Conservation (phyloP, 2,113 vertebrate genomes). For the Erinaceus europaeus region DNA sequence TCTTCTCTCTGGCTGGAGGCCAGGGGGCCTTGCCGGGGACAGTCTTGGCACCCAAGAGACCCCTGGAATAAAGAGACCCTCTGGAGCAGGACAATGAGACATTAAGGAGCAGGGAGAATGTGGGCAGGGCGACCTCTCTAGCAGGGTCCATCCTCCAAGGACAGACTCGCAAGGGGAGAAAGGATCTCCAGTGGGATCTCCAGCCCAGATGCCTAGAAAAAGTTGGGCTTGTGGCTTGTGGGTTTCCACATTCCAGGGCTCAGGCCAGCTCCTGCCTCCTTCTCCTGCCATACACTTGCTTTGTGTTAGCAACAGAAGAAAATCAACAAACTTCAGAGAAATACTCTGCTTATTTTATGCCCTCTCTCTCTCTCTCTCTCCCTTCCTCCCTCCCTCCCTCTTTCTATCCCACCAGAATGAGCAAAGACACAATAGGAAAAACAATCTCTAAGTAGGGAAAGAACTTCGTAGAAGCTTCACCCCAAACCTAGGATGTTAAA, state of each 20-base stretch:
- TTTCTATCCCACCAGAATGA: not conserved
- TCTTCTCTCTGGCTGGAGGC: not conserved
- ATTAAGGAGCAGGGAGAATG: slow-evolving; percentile 7
- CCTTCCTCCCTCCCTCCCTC: not conserved
- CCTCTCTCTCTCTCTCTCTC: not conserved
- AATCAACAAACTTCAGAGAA: slow-evolving; percentile 17
- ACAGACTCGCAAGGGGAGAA: slow-evolving; percentile 2
- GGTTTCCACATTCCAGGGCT: not conserved
- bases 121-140: not conserved
- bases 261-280: not conserved
- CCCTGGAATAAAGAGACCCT: not conserved
- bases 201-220: slow-evolving; percentile 35
- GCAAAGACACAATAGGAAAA: slow-evolving; percentile 11
- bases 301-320: slow-evolving; percentile 47
- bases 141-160: not conserved
- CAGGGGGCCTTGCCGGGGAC: not conserved
- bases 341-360: slow-evolving; percentile 23
- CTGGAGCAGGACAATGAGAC: not conserved
- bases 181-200: slow-evolving; percentile 27
- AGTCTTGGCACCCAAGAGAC: not conserved
- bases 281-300: slow-evolving; percentile 47
- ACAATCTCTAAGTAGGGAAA: not conserved
- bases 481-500: not conserved
- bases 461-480: not conserved
- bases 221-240: slow-evolving; percentile 9